Percentiles rank a stretch among this genome's conserved stretches.
These are phyloP conservation scores for Grapholita molesta DNA, from an alignment of 1,140 invertebrate species.

Conservation along the genomic window DNA sequence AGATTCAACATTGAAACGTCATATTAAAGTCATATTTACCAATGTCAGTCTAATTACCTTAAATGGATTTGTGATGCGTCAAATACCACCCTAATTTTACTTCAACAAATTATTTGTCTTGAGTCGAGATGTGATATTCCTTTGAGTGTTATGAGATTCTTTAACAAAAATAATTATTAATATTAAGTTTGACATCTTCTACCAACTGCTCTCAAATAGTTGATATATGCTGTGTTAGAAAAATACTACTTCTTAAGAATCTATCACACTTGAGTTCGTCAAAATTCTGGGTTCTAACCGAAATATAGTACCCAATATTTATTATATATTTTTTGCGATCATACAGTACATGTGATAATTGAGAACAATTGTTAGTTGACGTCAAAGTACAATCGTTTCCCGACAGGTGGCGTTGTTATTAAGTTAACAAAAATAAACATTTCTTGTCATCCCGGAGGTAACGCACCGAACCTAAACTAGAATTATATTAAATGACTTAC, in stretches of 20 bases:
- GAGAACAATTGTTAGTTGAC: background rate
- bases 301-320: background rate
- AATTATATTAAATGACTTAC: constrained; percentile 12
- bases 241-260: background rate
- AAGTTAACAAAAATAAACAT: background rate
- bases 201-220: background rate
- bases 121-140: background rate
- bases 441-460: background rate
- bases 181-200: background rate
- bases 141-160: background rate
- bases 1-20: background rate
- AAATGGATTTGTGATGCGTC: constrained; percentile 1
- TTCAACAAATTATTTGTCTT: background rate
- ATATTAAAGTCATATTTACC: constrained; percentile 15
- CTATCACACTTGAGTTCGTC: too few relatives aligned
- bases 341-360: background rate
- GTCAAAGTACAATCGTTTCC: background rate
- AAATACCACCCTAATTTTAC: background rate
- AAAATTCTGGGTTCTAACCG: background rate
- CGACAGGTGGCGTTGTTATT: background rate
- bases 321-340: background rate
- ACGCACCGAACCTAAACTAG: background rate
- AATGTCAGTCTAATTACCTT: constrained; percentile 16
- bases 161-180: background rate
- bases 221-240: background rate